These are phyloP conservation scores for Sorex fumeus DNA, from an alignment of 2,113 vertebrate genomes.

Conservation along the genomic window DNA sequence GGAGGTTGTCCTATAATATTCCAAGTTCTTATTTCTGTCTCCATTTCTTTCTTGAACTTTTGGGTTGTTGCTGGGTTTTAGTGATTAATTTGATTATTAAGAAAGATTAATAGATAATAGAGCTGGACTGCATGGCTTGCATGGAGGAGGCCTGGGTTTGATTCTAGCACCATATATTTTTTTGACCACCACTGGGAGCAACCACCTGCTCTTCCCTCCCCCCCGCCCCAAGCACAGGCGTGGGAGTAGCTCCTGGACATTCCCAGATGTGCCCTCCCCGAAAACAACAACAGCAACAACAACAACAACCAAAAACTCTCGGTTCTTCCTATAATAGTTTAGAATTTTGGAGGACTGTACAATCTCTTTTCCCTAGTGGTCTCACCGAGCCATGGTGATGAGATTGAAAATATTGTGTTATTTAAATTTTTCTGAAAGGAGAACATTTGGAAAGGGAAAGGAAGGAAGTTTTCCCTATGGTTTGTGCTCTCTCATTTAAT, in stretches of 20 bases:
- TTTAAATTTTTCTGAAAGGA: constrained; percentile 24
- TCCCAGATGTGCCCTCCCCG: too few species aligned
- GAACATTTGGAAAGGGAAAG: not conserved
- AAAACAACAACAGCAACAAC: not conserved
- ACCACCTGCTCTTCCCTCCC: too few species aligned
- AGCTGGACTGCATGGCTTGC: not conserved
- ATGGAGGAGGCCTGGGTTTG: not conserved
- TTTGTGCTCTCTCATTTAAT: not conserved
- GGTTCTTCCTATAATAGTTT: not conserved
- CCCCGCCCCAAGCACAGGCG: too few species aligned
- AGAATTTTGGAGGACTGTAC: not conserved
- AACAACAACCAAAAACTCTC: not conserved
- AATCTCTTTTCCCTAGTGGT: not conserved
- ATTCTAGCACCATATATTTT: not conserved
- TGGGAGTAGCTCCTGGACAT: too few species aligned
- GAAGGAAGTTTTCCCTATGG: not conserved
- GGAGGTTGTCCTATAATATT: not conserved
- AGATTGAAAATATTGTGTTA: not conserved
- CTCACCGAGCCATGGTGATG: constrained; percentile 11
- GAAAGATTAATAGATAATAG: too few species aligned
- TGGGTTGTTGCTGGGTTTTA: not conserved
- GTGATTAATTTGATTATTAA: not conserved
- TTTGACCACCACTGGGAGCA: too few species aligned
- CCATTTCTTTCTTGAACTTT: not conserved
- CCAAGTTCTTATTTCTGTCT: not conserved